Evolutionary conservation across 2,113 vertebrate genomes (phyloP).

Genomic region (Siniperca chuatsi): DNA sequence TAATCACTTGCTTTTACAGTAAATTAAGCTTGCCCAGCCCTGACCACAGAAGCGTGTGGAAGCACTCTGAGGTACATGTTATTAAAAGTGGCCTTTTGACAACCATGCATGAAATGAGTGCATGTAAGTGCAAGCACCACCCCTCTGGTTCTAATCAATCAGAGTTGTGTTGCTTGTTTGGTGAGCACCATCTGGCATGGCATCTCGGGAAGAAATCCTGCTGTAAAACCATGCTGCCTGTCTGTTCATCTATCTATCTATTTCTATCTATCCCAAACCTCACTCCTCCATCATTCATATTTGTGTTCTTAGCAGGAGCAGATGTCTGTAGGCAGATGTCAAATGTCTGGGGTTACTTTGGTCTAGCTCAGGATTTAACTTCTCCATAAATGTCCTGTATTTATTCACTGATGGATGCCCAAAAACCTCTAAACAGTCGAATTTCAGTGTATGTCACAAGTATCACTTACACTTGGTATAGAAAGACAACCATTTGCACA

Average conservation of each 20-base stretch:
- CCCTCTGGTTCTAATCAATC: constrained; percentile 83
- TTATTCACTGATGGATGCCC: background rate
- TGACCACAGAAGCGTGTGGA: constrained; percentile 24
- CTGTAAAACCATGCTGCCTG: constrained; percentile 19
- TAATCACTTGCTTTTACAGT: constrained; percentile 28
- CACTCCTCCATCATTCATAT: constrained; percentile 1
- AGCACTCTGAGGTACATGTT: constrained; percentile 44
- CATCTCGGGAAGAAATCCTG: constrained; percentile 25
- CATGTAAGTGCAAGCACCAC: constrained; percentile 43
- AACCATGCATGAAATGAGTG: constrained; percentile 61
- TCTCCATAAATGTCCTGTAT: background rate
- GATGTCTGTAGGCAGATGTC: background rate
- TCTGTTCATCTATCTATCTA: background rate
- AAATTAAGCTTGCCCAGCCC: constrained; percentile 39
- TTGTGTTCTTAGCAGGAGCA: constrained; percentile 22
- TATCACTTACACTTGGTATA: background rate
- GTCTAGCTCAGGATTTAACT: background rate
- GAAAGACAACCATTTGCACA: background rate
- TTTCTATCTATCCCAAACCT: background rate
- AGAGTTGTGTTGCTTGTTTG: constrained; percentile 75
- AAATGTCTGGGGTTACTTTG: constrained; percentile 9
- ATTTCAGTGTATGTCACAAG: background rate
- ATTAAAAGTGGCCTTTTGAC: constrained; percentile 73
- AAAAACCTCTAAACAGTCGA: background rate
- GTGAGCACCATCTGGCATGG: constrained; percentile 62